Conservation (phyloP, 2,888 invertebrate genomes). For the Camptogramma bilineatum region DNA sequence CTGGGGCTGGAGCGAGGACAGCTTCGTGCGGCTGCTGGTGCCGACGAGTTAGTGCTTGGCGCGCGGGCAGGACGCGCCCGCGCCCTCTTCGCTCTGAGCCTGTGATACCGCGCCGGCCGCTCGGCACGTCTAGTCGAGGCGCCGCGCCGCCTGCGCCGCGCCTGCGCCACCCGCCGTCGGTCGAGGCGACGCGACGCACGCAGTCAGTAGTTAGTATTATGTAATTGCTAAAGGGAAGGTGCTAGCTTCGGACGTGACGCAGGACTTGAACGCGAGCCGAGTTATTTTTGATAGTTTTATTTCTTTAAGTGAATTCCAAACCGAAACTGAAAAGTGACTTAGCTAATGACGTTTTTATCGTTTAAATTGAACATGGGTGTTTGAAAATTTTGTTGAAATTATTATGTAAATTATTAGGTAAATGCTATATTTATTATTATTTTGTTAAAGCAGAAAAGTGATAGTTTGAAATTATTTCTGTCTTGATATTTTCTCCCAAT, state of each 20-base stretch:
- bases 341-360: conserved; percentile 79
- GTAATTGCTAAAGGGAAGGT: conserved; percentile 84
- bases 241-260: conserved; percentile 85
- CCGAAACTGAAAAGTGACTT: conserved; percentile 79
- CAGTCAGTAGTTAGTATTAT: conserved; percentile 84
- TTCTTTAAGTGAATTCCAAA: conserved; percentile 83
- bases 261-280: conserved; percentile 83
- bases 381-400: conserved; percentile 85
- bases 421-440: conserved; percentile 84
- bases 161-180: conserved; percentile 54
- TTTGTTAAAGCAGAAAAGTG: conserved; percentile 78
- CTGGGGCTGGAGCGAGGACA: conserved; percentile 88
- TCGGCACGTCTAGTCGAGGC: conserved; percentile 66
- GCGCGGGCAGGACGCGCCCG: conserved; percentile 81
- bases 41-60: conserved; percentile 87
- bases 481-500: conserved; percentile 79
- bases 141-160: conserved; percentile 60
- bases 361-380: conserved; percentile 78
- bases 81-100: conserved; percentile 77
- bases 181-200: conserved; percentile 65
- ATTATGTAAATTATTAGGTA: conserved; percentile 84
- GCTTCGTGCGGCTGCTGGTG: conserved; percentile 89
- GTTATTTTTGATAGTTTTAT: conserved; percentile 86
- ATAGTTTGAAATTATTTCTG: conserved; percentile 84
- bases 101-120: conserved; percentile 70